phyloP scores from a whole-genome alignment of 2,113 vertebrate genomes.

The Reinhardtius hippoglossoides region DNA sequence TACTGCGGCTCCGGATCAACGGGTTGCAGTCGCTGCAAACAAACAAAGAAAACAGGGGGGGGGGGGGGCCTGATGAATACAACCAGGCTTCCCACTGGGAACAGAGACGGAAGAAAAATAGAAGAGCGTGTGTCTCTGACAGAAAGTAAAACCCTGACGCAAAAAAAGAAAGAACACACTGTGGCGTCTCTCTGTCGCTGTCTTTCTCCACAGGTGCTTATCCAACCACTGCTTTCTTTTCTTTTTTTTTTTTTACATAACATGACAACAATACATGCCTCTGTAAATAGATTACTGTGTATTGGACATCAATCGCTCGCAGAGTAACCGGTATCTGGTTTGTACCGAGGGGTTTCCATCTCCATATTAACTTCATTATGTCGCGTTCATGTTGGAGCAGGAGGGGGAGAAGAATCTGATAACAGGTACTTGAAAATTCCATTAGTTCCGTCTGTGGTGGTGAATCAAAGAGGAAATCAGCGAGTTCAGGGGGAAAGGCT shows the following conservation, averaged over 20 bases:
- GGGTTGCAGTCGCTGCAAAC: constrained; percentile 60
- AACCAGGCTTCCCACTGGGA: constrained; percentile 37
- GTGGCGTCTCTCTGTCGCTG: background rate
- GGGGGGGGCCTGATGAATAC: constrained; percentile 31
- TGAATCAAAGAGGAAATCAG: background rate
- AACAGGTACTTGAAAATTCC: background rate
- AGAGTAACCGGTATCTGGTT: constrained; percentile 8
- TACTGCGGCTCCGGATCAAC: constrained; percentile 65
- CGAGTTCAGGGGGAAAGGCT: background rate
- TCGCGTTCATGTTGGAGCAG: background rate
- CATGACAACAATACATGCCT: background rate
- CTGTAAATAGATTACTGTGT: constrained; percentile 14
- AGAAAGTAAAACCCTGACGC: constrained; percentile 11
- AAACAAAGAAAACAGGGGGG: constrained; percentile 62
- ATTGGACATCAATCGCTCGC: constrained; percentile 12
- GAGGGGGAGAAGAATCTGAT: background rate
- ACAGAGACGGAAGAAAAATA: background rate
- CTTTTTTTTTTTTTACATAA: background rate
- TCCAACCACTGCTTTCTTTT: background rate
- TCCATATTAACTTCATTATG: constrained; percentile 1
- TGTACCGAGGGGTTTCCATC: background rate
- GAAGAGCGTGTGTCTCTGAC: background rate
- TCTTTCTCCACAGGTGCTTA: background rate
- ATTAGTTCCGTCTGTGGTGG: background rate
- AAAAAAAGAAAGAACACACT: constrained; percentile 28